Conservation (phyloP, 2,888 invertebrate species). For the Tiliacea citrago region DNA sequence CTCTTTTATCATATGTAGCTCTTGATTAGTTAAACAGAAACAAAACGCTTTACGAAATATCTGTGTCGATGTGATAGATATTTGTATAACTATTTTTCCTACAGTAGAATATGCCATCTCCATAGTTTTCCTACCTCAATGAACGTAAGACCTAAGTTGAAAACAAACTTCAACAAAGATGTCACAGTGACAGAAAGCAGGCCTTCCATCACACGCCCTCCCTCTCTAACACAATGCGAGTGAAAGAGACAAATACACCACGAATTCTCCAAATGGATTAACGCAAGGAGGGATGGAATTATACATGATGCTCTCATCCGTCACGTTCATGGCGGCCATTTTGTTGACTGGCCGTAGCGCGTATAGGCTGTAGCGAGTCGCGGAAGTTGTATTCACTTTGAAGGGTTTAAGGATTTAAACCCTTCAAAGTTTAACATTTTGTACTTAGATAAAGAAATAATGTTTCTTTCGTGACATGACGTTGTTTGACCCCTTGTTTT, state of each 20-base stretch:
- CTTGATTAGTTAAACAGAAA: no score
- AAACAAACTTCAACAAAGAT: conserved; percentile 52
- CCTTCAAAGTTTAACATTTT: conserved; percentile 4
- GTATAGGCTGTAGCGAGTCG: conserved; percentile 48
- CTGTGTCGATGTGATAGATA: no score
- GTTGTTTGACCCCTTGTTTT: neutral
- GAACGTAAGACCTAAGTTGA: conserved; percentile 10
- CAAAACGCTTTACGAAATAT: no score
- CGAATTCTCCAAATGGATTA: conserved; percentile 60
- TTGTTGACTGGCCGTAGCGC: no score
- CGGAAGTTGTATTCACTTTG: conserved; percentile 41
- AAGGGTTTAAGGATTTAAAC: neutral
- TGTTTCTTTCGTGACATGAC: neutral
- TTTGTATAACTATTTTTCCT: no score
- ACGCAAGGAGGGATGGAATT: conserved; percentile 52
- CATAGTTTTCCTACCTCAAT: no score
- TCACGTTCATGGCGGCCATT: conserved; percentile 66
- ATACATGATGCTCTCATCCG: conserved; percentile 67
- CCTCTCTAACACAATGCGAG: conserved; percentile 9
- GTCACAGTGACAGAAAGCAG: conserved; percentile 31
- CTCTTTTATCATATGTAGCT: no score
- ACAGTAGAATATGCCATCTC: no score
- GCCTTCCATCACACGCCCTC: conserved; percentile 32
- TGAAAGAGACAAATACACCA: conserved; percentile 37
- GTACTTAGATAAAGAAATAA: neutral